These are phyloP conservation scores for Limenitis camilla DNA, from an alignment of 2,888 invertebrate species.

Conservation along the genomic window DNA sequence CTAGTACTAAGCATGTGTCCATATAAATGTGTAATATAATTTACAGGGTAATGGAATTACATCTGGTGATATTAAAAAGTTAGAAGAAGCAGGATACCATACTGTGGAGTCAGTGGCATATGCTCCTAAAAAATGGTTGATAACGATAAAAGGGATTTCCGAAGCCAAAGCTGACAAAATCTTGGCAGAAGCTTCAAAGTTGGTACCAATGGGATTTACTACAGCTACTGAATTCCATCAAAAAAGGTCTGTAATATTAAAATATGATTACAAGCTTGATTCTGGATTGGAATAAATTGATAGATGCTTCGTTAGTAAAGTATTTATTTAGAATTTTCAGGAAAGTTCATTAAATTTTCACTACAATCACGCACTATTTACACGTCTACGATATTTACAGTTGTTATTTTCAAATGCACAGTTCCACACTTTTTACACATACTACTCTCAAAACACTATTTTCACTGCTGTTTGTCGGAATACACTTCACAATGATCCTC, in stretches of 20 bases:
- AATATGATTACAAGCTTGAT: neutral
- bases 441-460: too few species aligned
- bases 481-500: too few species aligned
- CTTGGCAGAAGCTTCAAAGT: constrained; percentile 89
- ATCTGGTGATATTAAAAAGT: constrained; percentile 91
- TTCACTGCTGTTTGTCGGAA: too few species aligned
- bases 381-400: too few species aligned
- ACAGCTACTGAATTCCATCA: constrained; percentile 97
- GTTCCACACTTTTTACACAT: too few species aligned
- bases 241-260: constrained; percentile 75
- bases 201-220: constrained; percentile 98
- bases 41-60: constrained; percentile 92
- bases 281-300: too few species aligned
- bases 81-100: constrained; percentile 93
- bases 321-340: too few species aligned
- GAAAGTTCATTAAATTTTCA: too few species aligned
- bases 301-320: too few species aligned
- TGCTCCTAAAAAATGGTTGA: constrained; percentile 92
- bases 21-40: constrained; percentile 16
- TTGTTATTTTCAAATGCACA: too few species aligned
- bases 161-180: constrained; percentile 98
- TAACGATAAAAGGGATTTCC: constrained; percentile 94
- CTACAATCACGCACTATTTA: too few species aligned
- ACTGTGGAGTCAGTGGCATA: constrained; percentile 97
- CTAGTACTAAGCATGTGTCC: neutral